Base-by-base conservation (phyloP, 1,140 invertebrate genomes). In the Cyclargus thomasi region DNA sequence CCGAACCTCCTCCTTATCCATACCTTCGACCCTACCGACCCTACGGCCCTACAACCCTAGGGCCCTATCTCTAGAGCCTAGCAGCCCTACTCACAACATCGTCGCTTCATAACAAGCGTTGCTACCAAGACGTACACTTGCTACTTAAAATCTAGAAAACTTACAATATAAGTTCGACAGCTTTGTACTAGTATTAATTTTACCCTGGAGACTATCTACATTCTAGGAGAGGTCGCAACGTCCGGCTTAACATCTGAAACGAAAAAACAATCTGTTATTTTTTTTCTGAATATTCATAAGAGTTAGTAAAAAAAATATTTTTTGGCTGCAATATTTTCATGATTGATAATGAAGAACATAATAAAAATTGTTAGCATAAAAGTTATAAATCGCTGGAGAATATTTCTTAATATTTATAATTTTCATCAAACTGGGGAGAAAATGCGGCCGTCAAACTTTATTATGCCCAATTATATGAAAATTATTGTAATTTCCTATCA, bases 181-280 rank as follows among this genome's bases (percentile, higher is more conserved):
- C 67, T 85, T 88, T 86, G 84, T 87, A 84, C 79, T 86, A 78
- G 55, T 20, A 47, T 83, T 75, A 64, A 70, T 69, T 69, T 59
- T 20, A 8, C 16, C 29, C 55, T 74, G 70, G 67, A 23, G 70
- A 57, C 74, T 86, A 84, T 64, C 78, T 79, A 78, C 79, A 71
- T 77, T 77, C 76, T 82, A 86, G 21, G 35, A 71, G 63, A 64
- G 71, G 68, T 70, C 64, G 72, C 65, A 88, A 88, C 86, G 87
- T 90, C 86, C 87, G 85, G 77, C 82, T 81, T 66, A 86, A 79
- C 87, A 90, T 90, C 87, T 90, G 86, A 75, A 90, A 90, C 84
- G 75, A 39, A 74, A 67, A 74, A 57, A 23, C 35, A 36, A 67
- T n/a, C n/a, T n/a, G n/a, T n/a, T n/a, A n/a, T n/a, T n/a, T n/a